Evolutionary conservation across 2,797 vertebrate species (phyloP), one percentile per base, ranked within the genome.

Genomic region (Malacoctenus gilli): DNA sequence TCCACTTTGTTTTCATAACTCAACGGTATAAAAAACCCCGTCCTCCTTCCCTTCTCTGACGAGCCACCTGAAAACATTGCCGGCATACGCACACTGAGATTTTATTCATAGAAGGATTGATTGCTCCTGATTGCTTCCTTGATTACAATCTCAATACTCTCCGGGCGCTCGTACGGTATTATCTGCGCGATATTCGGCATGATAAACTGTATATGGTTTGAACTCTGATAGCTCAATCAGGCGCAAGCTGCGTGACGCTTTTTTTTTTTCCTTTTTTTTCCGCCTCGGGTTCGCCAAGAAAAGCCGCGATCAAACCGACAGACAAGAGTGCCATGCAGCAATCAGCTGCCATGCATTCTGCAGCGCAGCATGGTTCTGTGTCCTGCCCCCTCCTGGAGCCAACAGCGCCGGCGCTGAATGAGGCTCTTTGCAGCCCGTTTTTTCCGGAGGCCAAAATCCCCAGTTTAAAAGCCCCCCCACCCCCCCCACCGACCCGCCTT

Each of bases 311-410:
- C 75, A 72, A 79, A 64, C 71, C 64, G 83, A 68, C 30, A 59
- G 65, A 65, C 56, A 36, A 48, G 54, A 72, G 43, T 49, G 57
- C 41, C 83, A 72, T 56, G 75, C 34, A 1, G 80, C 73, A 89
- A 87, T 89, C 87, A 86, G 80, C 75, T 73, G 79, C 72, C 69
- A 34, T 76, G 82, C 67, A 67, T 79, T 80, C 75, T 79, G 70
- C 57, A 58, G 48, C 73, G n/a, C 85, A 72, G 80, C 75, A 38
- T 60, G 77, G 35, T 68, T 68, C 68, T 43, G 23, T 65, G 72
- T 56, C 83, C 67, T 57, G 74, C 59, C 31, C n/a, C 70, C 49
- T 57, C 37, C 48, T 63, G 42, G 38, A 77, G 77, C 68, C 77
- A 79, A 47, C 64, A 59, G 36, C 14, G 49, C 48, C 61, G 64